phyloP scores from a whole-genome alignment of 2,113 vertebrate genomes.

The Nannospalax galili region DNA sequence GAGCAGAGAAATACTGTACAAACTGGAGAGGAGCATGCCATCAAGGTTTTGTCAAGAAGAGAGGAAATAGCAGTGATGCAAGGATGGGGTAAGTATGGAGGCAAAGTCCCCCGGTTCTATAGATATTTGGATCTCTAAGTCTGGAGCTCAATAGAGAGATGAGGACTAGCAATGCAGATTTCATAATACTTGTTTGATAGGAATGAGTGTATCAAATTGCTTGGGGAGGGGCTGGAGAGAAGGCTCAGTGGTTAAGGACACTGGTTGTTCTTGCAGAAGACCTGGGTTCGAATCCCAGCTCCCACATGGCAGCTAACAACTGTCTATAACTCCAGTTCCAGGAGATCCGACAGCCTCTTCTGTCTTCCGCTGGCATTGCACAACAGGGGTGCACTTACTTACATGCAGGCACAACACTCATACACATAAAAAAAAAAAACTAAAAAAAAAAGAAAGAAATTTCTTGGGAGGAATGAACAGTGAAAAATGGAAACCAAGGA shows the following conservation, averaged over 20 bases:
- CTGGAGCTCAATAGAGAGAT: background rate
- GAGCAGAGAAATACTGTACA: background rate
- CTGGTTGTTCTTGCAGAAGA: too few species aligned
- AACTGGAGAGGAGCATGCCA: background rate
- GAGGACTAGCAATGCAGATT: background rate
- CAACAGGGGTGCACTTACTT: too few species aligned
- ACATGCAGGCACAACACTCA: too few species aligned
- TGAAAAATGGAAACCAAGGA: slow-evolving; percentile 32
- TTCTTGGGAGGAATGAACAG: background rate
- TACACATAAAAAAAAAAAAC: too few species aligned
- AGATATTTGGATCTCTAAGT: background rate
- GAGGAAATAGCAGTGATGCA: background rate
- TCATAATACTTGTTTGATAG: background rate
- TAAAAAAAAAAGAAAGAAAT: too few species aligned
- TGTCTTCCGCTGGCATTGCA: too few species aligned
- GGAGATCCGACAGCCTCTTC: too few species aligned
- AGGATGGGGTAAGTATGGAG: background rate
- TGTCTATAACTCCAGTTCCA: too few species aligned
- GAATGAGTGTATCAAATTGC: background rate
- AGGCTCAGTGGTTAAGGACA: too few species aligned
- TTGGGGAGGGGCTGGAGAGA: too few species aligned
- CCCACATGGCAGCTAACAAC: too few species aligned
- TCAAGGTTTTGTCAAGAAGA: background rate
- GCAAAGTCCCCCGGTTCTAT: background rate
- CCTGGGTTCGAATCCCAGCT: too few species aligned